phyloP scores from a whole-genome alignment of 1,140 invertebrate species.

The Hylyphantes graminicola region DNA sequence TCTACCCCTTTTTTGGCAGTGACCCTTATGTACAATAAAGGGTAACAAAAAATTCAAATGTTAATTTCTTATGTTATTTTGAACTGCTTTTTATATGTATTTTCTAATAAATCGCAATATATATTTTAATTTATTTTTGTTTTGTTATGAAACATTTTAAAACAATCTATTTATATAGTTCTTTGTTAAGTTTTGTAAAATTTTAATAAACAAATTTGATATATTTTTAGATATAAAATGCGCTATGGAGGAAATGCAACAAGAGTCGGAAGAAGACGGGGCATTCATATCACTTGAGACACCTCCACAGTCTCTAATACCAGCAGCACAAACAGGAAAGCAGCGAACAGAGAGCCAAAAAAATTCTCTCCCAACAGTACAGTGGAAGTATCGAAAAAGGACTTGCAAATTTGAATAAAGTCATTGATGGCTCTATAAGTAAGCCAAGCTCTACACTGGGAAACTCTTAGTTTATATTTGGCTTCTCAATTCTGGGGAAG shows the following conservation, averaged over 20 bases:
- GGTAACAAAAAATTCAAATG: too few relatives aligned
- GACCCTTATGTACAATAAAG: too few relatives aligned
- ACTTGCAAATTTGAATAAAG: conserved; percentile 19
- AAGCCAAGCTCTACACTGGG: not conserved
- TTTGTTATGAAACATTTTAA: too few relatives aligned
- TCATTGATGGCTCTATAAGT: not conserved
- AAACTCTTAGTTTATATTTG: not conserved
- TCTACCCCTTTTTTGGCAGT: too few relatives aligned
- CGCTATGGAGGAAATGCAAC: conserved; percentile 43
- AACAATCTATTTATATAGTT: too few relatives aligned
- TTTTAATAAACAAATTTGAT: not conserved
- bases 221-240: conserved; percentile 49
- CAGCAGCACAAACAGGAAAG: not conserved
- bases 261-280: conserved; percentile 32
- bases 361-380: conserved; percentile 9
- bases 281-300: not conserved
- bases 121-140: too few relatives aligned
- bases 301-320: not conserved
- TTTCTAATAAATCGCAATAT: too few relatives aligned
- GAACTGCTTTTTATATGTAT: too few relatives aligned
- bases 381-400: conserved; percentile 53
- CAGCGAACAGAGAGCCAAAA: not conserved
- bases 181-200: too few relatives aligned
- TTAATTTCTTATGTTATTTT: too few relatives aligned
- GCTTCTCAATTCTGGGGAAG: not conserved